Percentiles rank a stretch among this genome's conserved stretches.
Evolutionary conservation across 2,113 vertebrate genomes (phyloP).

Genomic region (Chlamydotis undulata): DNA sequence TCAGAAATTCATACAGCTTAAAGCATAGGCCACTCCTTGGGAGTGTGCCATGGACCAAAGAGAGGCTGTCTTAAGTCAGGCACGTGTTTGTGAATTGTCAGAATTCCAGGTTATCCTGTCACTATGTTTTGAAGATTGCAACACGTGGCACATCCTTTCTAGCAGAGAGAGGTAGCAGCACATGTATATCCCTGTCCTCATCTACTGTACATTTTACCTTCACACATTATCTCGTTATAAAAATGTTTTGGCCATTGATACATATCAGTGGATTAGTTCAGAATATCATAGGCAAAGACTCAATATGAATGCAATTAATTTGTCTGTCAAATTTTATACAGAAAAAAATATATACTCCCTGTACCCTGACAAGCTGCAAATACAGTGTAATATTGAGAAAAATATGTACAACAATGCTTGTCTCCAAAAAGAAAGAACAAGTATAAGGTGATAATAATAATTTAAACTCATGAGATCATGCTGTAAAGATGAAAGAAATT

Average conservation of each 20-base stretch:
- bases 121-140: background rate
- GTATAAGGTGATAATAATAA: background rate
- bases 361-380: background rate
- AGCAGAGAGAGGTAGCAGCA: fast-evolving
- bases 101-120: background rate
- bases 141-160: background rate
- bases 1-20: background rate
- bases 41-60: background rate
- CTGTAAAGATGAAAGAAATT: background rate
- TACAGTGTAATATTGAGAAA: background rate
- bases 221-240: background rate
- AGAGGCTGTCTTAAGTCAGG: background rate
- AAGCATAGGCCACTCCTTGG: background rate
- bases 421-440: background rate
- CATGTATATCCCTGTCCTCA: background rate
- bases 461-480: background rate
- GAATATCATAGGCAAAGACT: background rate
- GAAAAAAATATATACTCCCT: background rate
- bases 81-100: background rate
- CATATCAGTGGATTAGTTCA: background rate
- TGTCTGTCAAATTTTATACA: background rate
- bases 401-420: background rate
- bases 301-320: background rate
- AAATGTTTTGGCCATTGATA: background rate
- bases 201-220: background rate